Evolutionary conservation across 2,888 invertebrate genomes (phyloP).

Genomic region (Ormyrus labotus): DNA sequence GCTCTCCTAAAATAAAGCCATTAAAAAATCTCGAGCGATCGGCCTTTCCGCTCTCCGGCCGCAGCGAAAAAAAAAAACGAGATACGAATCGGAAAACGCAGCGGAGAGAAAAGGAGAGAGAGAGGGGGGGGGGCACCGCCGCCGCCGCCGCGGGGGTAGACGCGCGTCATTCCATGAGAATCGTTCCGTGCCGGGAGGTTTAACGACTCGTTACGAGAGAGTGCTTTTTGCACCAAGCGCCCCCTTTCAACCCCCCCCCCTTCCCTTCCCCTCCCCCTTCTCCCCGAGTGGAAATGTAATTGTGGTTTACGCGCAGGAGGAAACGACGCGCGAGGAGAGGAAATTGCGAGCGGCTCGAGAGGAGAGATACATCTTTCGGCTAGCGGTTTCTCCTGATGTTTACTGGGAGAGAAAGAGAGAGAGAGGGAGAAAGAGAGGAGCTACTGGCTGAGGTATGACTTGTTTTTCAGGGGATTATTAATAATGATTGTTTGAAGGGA

Average conservation of each 20-base stretch:
- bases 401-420: no score
- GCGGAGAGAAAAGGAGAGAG: background rate
- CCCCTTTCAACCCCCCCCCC: background rate
- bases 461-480: no score
- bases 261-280: background rate
- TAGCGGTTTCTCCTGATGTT: no score
- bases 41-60: no score
- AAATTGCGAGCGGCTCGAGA: background rate
- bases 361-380: no score
- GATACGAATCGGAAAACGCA: background rate
- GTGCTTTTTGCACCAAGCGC: conserved; percentile 34
- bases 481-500: no score
- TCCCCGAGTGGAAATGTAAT: conserved; percentile 33
- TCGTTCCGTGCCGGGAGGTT: conserved; percentile 56
- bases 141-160: conserved; percentile 17
- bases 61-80: no score
- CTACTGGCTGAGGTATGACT: no score
- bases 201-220: conserved; percentile 58
- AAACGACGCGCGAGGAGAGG: conserved; percentile 25
- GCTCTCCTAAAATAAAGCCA: no score
- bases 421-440: no score
- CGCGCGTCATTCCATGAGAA: conserved; percentile 53
- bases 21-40: no score
- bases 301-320: conserved; percentile 47
- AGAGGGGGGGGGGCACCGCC: background rate